These are phyloP conservation scores for Otolemur crassicaudatus DNA, from an alignment of 2,797 vertebrate genomes.

Conservation along the genomic window DNA sequence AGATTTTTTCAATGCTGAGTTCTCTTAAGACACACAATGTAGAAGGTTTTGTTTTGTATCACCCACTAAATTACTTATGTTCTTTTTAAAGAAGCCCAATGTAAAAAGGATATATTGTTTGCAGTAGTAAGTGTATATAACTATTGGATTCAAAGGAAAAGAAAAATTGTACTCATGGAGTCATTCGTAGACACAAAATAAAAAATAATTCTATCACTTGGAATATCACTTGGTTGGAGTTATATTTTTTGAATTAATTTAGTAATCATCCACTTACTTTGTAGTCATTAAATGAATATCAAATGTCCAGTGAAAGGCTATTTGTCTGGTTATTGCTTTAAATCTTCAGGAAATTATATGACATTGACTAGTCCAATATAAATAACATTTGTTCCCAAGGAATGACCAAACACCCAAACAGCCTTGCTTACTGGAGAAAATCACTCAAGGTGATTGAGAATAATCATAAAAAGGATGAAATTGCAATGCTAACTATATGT, in stretches of 20 bases:
- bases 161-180: background rate
- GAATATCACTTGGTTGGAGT: background rate
- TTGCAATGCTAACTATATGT: background rate
- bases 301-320: background rate
- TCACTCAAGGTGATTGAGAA: slow-evolving; percentile 4
- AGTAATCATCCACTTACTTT: background rate
- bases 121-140: background rate
- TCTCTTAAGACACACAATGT: background rate
- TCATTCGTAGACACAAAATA: slow-evolving; percentile 9
- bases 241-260: background rate
- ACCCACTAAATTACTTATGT: background rate
- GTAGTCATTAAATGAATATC: background rate
- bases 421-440: background rate
- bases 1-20: slow-evolving; percentile 10
- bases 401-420: background rate
- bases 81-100: background rate
- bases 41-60: background rate
- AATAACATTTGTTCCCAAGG: background rate
- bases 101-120: background rate
- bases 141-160: slow-evolving; percentile 27
- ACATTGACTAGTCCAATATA: background rate
- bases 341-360: background rate
- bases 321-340: background rate
- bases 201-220: background rate
- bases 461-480: background rate